Conservation (phyloP, 2,113 vertebrate genomes). For the Machaerirhynchus nigripectus region DNA sequence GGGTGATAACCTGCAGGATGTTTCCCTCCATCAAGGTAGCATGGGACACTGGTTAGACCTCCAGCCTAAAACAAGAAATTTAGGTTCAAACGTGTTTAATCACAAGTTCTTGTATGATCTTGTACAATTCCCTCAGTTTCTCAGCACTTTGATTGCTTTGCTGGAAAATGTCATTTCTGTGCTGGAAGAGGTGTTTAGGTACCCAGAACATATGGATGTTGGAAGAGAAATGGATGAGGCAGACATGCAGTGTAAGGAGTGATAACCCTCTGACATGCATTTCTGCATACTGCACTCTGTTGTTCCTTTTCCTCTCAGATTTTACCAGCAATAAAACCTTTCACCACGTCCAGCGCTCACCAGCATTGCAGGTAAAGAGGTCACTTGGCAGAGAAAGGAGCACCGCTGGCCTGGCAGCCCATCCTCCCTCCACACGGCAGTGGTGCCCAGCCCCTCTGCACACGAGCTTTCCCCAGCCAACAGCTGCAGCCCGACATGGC, state of each 20-base stretch:
- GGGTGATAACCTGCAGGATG: neutral
- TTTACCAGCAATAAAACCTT: neutral
- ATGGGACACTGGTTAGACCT: neutral
- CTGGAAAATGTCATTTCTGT: neutral
- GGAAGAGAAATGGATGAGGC: neutral
- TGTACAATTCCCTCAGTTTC: neutral
- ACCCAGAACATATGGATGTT: fast-evolving
- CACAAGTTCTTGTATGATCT: neutral
- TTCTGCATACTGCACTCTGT: neutral
- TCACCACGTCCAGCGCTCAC: neutral
- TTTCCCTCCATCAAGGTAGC: neutral
- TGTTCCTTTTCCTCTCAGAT: neutral
- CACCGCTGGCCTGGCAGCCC: neutral
- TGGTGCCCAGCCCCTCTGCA: neutral
- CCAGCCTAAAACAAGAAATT: neutral
- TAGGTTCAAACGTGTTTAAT: neutral
- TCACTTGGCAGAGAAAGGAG: neutral
- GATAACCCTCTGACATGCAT: neutral
- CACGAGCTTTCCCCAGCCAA: fast-evolving
- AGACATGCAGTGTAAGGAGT: neutral
- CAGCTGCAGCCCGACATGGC: neutral
- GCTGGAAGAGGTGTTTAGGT: neutral
- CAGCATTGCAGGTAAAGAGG: neutral
- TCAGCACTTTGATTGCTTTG: neutral
- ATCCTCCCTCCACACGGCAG: neutral